phyloP scores from a whole-genome alignment of 2,888 invertebrate species.

The Tipula helvola region DNA sequence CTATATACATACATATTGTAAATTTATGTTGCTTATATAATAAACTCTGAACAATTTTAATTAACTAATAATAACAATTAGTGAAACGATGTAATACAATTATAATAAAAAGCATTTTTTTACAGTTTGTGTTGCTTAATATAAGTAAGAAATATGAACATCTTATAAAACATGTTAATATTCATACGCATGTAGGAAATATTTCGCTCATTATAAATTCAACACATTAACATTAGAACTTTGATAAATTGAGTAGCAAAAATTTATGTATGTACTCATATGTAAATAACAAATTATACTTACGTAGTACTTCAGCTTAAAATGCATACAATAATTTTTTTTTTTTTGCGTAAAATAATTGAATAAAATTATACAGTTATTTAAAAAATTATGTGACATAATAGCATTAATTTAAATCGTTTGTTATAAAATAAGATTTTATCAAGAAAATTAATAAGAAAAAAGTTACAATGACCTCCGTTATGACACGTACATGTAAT shows the following conservation, averaged over 20 bases:
- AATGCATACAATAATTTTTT: neutral
- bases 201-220: neutral
- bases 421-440: neutral
- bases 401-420: neutral
- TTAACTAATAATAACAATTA: conserved; percentile 4
- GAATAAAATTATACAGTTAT: neutral
- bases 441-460: neutral
- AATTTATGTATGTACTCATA: neutral
- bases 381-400: neutral
- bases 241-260: neutral
- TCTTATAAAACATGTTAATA: neutral
- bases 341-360: neutral
- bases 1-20: neutral
- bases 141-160: neutral
- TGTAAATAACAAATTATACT: neutral
- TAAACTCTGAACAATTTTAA: neutral
- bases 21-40: neutral
- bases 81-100: neutral
- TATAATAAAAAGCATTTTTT: neutral
- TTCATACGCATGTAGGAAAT: neutral
- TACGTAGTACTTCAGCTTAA: neutral
- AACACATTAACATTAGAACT: neutral
- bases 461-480: neutral
- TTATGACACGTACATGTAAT: neutral
- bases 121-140: neutral